Conservation (phyloP, 2,888 invertebrate species). For the Cactoblastis cactorum region DNA sequence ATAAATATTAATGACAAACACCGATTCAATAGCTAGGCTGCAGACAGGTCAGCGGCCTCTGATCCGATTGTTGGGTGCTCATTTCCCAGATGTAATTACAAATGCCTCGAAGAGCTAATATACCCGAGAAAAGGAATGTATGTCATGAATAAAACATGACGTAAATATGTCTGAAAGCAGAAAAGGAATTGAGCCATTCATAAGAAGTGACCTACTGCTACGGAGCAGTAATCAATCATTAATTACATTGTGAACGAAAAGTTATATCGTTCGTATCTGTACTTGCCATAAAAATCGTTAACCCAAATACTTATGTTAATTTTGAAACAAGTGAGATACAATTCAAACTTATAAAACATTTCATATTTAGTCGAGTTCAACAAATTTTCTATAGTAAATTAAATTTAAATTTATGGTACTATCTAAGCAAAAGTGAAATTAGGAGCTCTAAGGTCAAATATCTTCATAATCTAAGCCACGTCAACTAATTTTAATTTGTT, state of each 20-base stretch:
- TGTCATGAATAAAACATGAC: conserved; percentile 47
- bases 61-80: conserved; percentile 64
- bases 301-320: conserved; percentile 41
- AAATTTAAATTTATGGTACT: background rate
- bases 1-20: conserved; percentile 76
- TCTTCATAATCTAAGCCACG: background rate
- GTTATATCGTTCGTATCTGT: conserved; percentile 22
- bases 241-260: conserved; percentile 23
- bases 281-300: conserved; percentile 48
- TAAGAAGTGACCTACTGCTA: conserved; percentile 30
- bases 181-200: conserved; percentile 26
- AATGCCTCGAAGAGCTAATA: conserved; percentile 48
- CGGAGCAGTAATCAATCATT: conserved; percentile 36
- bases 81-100: conserved; percentile 63
- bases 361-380: conserved; percentile 1
- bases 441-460: conserved; percentile 18
- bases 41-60: conserved; percentile 68
- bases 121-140: conserved; percentile 35
- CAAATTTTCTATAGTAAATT: conserved; percentile 2
- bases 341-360: conserved; percentile 29
- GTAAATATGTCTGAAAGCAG: conserved; percentile 19
- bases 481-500: background rate
- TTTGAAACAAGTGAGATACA: conserved; percentile 31
- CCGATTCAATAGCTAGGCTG: conserved; percentile 58
- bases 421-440: conserved; percentile 29